Evolutionary conservation across 2,113 vertebrate genomes (phyloP).

Genomic region (Sturnus vulgaris): DNA sequence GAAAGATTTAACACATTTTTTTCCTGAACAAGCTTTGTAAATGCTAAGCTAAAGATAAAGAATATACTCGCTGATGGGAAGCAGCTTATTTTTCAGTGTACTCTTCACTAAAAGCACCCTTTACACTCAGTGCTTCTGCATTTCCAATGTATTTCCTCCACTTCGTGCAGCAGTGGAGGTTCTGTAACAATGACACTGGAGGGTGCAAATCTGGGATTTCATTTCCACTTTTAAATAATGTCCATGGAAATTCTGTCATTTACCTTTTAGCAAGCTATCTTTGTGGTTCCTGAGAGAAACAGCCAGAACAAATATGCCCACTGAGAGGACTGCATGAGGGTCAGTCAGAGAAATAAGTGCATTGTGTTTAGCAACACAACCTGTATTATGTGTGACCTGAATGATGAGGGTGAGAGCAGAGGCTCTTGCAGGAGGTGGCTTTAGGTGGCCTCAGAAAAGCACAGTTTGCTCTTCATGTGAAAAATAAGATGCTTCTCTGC

Average conservation of each 20-base stretch:
- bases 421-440: neutral
- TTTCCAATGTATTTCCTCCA: neutral
- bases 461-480: neutral
- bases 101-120: neutral
- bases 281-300: neutral
- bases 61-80: conserved; percentile 34
- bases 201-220: neutral
- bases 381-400: neutral
- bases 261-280: neutral
- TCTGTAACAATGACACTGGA: neutral
- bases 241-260: neutral
- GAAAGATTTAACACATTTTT: conserved; percentile 63
- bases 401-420: neutral
- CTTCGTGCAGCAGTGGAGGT: neutral
- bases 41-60: conserved; percentile 6
- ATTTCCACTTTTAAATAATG: neutral
- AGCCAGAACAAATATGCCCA: neutral
- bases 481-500: neutral
- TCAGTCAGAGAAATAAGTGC: neutral
- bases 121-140: neutral
- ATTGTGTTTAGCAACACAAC: neutral
- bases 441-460: neutral
- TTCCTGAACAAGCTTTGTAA: conserved; percentile 32
- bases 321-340: neutral
- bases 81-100: conserved; percentile 14